Conservation (phyloP, 2,113 vertebrate species). For the Okapia johnstoni region DNA sequence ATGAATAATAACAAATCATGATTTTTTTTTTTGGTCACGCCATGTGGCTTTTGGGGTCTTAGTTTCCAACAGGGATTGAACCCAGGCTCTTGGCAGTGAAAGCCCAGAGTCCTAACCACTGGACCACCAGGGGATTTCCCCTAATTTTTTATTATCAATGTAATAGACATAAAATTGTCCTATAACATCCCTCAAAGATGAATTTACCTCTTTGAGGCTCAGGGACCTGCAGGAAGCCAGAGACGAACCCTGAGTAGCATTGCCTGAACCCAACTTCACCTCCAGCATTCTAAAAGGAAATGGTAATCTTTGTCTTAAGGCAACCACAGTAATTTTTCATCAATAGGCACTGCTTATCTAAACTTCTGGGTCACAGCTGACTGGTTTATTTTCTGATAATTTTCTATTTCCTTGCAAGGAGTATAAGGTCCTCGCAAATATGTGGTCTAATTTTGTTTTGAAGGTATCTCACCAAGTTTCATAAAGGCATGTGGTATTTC, state of each 20-base stretch:
- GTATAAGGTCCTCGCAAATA: not conserved
- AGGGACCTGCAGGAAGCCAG: not conserved
- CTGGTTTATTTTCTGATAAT: not conserved
- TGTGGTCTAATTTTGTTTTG: not conserved
- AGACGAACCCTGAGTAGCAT: not conserved
- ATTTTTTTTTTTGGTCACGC: rapidly evolving
- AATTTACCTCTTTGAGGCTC: not conserved
- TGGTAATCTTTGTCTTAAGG: not conserved
- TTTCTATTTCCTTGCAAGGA: not conserved
- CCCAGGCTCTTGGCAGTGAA: not conserved
- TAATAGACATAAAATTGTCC: not conserved
- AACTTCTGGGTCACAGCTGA: not conserved
- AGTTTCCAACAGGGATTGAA: not conserved
- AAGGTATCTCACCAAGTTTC: not conserved
- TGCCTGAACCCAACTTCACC: not conserved
- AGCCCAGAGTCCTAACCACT: not conserved
- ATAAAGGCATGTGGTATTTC: not conserved
- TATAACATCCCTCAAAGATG: not conserved
- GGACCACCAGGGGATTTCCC: not conserved
- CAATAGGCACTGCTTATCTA: no score
- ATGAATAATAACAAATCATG: not conserved
- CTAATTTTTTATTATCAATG: not conserved
- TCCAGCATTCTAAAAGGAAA: not conserved
- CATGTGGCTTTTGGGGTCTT: not conserved
- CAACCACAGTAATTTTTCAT: not conserved